Evolutionary conservation across 2,888 invertebrate species (phyloP), one percentile per base, ranked within the genome.

Genomic region (Eucera pruinosa): DNA sequence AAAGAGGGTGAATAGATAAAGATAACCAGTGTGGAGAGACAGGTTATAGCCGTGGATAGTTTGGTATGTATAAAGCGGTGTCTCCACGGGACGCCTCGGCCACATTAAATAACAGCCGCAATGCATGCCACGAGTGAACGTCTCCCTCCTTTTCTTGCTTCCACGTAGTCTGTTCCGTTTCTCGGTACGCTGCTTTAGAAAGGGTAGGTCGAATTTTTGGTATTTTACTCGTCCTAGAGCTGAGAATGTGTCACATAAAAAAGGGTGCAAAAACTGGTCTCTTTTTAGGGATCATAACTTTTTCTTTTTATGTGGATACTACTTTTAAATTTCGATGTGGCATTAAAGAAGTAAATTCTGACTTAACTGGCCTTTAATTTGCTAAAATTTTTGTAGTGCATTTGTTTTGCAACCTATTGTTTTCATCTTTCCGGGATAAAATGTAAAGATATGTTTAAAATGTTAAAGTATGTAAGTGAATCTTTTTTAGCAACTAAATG

Each of bases 51-150:
- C 27, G 48, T 45, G 54, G 66, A 61, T 78, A 75, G 71, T 80
- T 82, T 67, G 67, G 39, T 81, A 81, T 77, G 67, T 68, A 75
- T 68, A 71, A 81, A 61, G 82, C 76, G 62, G 48, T 62, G 81
- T 76, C 69, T 75, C 69, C 33, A 45, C 25, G 69, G 78, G 50
- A 78, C 67, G 65, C 66, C 67, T 76, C 54, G 65, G 70, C 58
- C 62, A 70, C 58, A 62, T 76, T 76, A 70, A 76, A 62, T 62
- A 67, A 54, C 33, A 33, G 43, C 50, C 47, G 67, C 67, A 76
- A 67, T 78, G 69, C 69, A 61, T 41, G 47, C 13, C 27, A 54
- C 41, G 20, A n/a, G 23, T 15, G 36, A 39, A 52, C 45, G 23
- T 43, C 27, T 36, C 1, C 11, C 13, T 23, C 36, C 9, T 43